A percentile compares a stretch with the other conserved stretches of the same genome.
Evolutionary conservation across 2,888 invertebrate species (phyloP).

Genomic region (Eilema griseolum): DNA sequence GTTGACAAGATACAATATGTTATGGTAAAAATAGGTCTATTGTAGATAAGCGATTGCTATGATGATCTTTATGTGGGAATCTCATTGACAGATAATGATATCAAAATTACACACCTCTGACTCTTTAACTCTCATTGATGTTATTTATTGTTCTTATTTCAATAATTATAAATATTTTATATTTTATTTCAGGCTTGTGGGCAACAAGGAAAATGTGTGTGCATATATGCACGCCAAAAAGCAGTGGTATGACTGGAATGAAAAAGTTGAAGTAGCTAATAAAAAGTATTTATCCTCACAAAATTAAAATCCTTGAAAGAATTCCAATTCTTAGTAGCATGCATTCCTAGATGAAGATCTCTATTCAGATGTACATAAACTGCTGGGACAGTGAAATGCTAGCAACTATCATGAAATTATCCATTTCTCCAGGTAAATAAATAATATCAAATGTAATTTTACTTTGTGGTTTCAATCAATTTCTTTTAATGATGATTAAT

Average conservation of each 20-base stretch:
- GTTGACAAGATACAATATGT: too few relatives aligned
- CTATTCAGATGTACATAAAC: too few relatives aligned
- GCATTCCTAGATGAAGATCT: neutral
- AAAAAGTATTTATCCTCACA: neutral
- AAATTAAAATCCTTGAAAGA: too few relatives aligned
- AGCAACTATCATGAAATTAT: neutral
- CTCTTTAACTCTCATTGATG: conserved; percentile 10
- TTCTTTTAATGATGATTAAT: conserved; percentile 22
- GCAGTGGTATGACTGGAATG: neutral
- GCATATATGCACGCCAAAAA: too few relatives aligned
- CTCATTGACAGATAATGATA: conserved; percentile 85
- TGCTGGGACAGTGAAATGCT: neutral
- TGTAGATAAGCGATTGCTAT: conserved; percentile 41
- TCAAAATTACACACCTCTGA: conserved; percentile 79
- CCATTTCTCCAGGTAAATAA: conserved; percentile 2
- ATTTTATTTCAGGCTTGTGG: neutral
- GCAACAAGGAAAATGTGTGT: neutral
- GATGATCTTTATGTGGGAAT: conserved; percentile 85
- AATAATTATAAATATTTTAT: neutral
- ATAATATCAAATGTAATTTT: neutral
- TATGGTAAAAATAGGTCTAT: too few relatives aligned
- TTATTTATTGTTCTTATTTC: neutral
- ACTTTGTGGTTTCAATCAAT: neutral
- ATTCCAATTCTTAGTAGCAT: neutral
- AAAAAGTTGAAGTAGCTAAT: too few relatives aligned